phyloP scores from a whole-genome alignment of 1,140 invertebrate genomes.

The Heliconius eleuchia region DNA sequence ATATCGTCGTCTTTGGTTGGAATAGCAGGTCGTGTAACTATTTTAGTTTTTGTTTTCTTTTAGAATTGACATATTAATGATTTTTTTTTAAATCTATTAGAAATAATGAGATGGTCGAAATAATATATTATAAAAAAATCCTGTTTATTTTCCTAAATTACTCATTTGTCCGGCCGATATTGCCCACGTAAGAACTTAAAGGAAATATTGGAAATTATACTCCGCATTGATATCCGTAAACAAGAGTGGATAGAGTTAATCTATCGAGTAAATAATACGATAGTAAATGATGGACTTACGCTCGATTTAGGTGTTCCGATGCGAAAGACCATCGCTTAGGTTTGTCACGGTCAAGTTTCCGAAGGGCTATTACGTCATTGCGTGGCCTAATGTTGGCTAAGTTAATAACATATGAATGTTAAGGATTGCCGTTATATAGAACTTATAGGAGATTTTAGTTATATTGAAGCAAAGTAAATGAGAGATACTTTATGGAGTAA shows the following conservation, averaged over 20 bases:
- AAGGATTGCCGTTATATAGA: neutral
- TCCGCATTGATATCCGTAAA: conserved; percentile 51
- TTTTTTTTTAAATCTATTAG: too few relatives aligned
- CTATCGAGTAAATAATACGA: conserved; percentile 62
- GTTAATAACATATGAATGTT: neutral
- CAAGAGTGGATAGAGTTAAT: conserved; percentile 65
- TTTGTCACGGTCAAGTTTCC: conserved; percentile 26
- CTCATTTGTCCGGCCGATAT: neutral
- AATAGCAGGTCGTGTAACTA: too few relatives aligned
- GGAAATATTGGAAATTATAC: conserved; percentile 2
- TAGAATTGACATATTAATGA: too few relatives aligned
- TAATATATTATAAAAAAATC: too few relatives aligned
- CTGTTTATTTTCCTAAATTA: neutral
- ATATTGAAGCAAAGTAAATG: neutral
- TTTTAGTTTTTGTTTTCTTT: too few relatives aligned
- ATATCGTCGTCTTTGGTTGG: too few relatives aligned
- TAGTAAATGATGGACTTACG: conserved; percentile 41
- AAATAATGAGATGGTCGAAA: too few relatives aligned
- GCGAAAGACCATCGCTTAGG: conserved; percentile 21
- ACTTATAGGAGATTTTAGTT: neutral
- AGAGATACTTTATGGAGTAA: too few relatives aligned
- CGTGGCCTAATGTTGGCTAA: neutral
- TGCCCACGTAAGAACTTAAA: neutral
- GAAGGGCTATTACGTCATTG: neutral
- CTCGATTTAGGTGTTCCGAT: conserved; percentile 34